A percentile compares a stretch with the other conserved stretches of the same genome.
phyloP scores from a whole-genome alignment of 2,113 vertebrate species.

The Xiphias gladius region DNA sequence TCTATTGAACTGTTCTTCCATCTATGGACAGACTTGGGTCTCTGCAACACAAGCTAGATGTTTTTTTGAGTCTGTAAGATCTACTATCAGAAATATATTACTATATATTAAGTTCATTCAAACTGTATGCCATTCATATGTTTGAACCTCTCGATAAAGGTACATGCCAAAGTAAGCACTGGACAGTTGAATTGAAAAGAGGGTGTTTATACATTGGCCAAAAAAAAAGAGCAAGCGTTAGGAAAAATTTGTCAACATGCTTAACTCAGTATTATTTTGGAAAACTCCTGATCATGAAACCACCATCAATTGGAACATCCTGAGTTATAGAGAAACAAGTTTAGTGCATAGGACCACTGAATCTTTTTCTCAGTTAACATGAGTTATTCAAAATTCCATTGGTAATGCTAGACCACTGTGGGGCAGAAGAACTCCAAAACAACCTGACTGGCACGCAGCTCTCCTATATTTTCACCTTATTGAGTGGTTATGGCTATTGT shows the following conservation, averaged over 20 bases:
- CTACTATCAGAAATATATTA: conserved; percentile 49
- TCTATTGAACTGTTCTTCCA: too few relatives aligned
- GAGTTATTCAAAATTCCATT: too few relatives aligned
- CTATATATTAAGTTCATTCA: conserved; percentile 20
- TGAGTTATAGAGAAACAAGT: too few relatives aligned
- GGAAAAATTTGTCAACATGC: not conserved
- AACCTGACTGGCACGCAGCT: too few relatives aligned
- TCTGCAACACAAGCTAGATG: conserved; percentile 39
- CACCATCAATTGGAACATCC: too few relatives aligned
- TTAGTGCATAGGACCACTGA: too few relatives aligned
- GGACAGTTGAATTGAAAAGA: not conserved
- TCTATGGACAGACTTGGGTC: conserved; percentile 51
- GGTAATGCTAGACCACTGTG: too few relatives aligned
- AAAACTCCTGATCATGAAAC: not conserved
- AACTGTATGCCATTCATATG: not conserved
- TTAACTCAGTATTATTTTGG: not conserved
- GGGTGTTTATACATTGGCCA: not conserved
- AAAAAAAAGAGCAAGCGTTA: not conserved
- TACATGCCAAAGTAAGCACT: not conserved
- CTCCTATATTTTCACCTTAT: too few relatives aligned
- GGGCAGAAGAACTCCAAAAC: too few relatives aligned
- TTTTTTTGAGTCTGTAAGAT: conserved; percentile 42
- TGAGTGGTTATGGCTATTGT: too few relatives aligned
- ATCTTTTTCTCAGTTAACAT: too few relatives aligned
- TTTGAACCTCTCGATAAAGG: not conserved